These are phyloP conservation scores for Lagorchestes hirsutus DNA, from an alignment of 2,797 vertebrate species.

Conservation along the genomic window DNA sequence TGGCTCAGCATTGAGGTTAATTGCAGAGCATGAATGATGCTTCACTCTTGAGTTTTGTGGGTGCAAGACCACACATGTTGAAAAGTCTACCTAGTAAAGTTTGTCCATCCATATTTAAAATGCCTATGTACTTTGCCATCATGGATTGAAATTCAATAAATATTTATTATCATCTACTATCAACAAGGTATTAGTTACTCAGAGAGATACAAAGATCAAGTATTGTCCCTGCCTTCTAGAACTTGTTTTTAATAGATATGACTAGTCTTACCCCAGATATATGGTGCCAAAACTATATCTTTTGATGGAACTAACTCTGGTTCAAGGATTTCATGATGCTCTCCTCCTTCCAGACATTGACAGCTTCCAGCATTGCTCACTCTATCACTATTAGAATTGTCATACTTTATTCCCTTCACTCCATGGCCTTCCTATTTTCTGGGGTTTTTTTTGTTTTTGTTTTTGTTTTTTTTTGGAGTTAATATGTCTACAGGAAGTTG, in stretches of 20 bases:
- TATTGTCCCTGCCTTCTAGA: too few relatives aligned
- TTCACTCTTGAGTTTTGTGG: neutral
- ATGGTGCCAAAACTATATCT: too few relatives aligned
- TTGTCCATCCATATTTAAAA: neutral
- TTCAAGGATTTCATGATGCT: neutral
- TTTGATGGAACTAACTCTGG: neutral
- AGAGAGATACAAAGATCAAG: too few relatives aligned
- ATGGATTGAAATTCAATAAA: too few relatives aligned
- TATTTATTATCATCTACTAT: too few relatives aligned
- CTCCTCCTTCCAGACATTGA: neutral
- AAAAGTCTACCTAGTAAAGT: neutral
- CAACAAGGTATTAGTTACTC: too few relatives aligned
- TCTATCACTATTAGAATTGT: neutral
- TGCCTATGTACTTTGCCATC: neutral
- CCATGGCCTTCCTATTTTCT: neutral
- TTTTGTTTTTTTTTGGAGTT: too few relatives aligned
- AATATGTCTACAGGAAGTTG: neutral
- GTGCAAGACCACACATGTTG: neutral
- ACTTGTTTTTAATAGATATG: too few relatives aligned
- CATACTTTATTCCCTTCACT: neutral
- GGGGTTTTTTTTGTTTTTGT: neutral
- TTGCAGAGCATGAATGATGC: neutral
- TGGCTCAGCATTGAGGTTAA: neutral
- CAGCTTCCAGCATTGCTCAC: too few relatives aligned
- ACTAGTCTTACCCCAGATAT: too few relatives aligned